These are phyloP conservation scores for Tethya wilhelma DNA, from an alignment of 37 sponge, comb jelly and placozoan genomes.

Conservation along the genomic window DNA sequence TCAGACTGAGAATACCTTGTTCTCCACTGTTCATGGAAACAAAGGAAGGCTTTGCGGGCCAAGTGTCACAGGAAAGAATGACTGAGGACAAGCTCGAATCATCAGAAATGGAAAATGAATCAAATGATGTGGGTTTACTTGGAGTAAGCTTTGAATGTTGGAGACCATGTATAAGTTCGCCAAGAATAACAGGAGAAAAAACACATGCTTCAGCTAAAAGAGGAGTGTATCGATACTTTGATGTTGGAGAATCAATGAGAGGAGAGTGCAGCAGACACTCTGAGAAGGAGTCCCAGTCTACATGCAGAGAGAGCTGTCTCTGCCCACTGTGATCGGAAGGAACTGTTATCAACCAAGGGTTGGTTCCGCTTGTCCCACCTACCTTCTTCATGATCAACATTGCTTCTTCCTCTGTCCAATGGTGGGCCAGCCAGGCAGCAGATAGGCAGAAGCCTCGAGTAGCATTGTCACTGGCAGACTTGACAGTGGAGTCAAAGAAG, in stretches of 20 bases:
- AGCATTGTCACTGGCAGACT: not conserved
- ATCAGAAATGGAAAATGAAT: not conserved
- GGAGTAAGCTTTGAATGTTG: not conserved
- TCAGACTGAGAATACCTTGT: slow-evolving; percentile 26
- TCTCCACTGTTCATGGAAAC: not conserved
- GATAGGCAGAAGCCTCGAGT: not conserved
- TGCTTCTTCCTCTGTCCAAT: slow-evolving; percentile 33
- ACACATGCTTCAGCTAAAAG: slow-evolving; percentile 36
- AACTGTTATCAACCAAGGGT: slow-evolving; percentile 41
- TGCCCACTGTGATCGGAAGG: not conserved
- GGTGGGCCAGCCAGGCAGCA: slow-evolving; percentile 31
- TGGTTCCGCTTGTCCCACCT: slow-evolving; percentile 8
- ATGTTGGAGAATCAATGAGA: not conserved
- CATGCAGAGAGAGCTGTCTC: not conserved
- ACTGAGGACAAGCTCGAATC: not conserved
- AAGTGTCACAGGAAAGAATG: slow-evolving; percentile 21
- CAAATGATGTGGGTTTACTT: not conserved
- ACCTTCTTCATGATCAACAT: slow-evolving; percentile 12
- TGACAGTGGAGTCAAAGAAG: slow-evolving; percentile 21
- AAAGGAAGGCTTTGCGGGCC: slow-evolving; percentile 33
- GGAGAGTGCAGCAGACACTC: slow-evolving; percentile 27
- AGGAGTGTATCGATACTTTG: not conserved
- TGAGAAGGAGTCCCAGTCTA: slow-evolving; percentile 60
- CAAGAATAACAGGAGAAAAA: slow-evolving; percentile 40
- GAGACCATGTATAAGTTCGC: slow-evolving; percentile 12